Percentiles rank a stretch among this genome's conserved stretches.
Evolutionary conservation across 2,888 invertebrate species (phyloP).

Genomic region (Andrena haemorrhoa): DNA sequence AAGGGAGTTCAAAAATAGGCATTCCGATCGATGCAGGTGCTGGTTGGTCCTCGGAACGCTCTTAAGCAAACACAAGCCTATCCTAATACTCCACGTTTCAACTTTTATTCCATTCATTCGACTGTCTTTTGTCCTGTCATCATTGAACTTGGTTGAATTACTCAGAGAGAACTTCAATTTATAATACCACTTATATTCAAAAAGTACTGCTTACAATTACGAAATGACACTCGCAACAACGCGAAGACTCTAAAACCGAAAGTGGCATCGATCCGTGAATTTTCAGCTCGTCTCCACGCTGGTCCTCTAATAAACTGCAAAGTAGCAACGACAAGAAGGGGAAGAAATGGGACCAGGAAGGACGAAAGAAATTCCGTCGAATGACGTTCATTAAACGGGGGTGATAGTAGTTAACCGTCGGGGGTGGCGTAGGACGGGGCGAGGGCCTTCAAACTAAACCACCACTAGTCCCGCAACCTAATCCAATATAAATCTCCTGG

Average conservation of each 20-base stretch:
- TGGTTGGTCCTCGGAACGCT: slow-evolving; percentile 62
- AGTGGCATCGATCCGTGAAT: slow-evolving; percentile 25
- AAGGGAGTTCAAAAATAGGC: slow-evolving; percentile 76
- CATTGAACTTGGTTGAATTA: not conserved
- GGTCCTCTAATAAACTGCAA: slow-evolving; percentile 52
- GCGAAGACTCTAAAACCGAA: slow-evolving; percentile 2
- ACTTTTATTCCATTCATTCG: slow-evolving; percentile 21
- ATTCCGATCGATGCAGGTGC: slow-evolving; percentile 74
- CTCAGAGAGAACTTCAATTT: slow-evolving; percentile 22
- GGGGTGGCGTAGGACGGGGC: slow-evolving; percentile 17
- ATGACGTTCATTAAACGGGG: slow-evolving; percentile 72
- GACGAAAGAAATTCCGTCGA: slow-evolving; percentile 60
- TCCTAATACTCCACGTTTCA: slow-evolving; percentile 15
- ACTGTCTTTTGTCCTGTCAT: not conserved
- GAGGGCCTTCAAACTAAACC: slow-evolving; percentile 78
- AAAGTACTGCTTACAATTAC: slow-evolving; percentile 36
- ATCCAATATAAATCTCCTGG: slow-evolving; percentile 82
- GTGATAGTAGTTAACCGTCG: slow-evolving; percentile 68
- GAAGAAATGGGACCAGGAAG: slow-evolving; percentile 9
- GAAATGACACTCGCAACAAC: not conserved
- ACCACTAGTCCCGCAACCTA: slow-evolving; percentile 77
- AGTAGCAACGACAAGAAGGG: not conserved
- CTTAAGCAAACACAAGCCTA: slow-evolving; percentile 49
- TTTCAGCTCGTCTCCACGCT: slow-evolving; percentile 25
- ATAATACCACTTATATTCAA: not conserved